Base-by-base conservation (phyloP, 1,140 invertebrate species). In the Drosophila triauraria region DNA sequence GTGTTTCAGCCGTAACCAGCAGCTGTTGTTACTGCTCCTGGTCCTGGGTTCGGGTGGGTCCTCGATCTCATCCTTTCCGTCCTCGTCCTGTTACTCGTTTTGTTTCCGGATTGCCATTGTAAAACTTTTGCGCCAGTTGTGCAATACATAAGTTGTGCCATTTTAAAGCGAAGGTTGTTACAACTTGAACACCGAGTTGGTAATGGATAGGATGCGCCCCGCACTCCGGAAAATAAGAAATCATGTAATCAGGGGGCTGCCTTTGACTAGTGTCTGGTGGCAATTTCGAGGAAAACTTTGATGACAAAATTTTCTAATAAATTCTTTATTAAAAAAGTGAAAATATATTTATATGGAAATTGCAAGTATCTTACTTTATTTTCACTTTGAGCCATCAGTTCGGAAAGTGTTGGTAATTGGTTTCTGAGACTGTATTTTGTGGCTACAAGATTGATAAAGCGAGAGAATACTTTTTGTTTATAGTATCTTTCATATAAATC, bases 81-180 rank as follows among this genome's bases (percentile, higher is more conserved):
- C 40, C 43, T 43, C 40, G 48, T 57, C 40, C 60, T 56, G 48
- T 78, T 46, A 58, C 60, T 75, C 44, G 60, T 60, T 54, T 46
- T 23, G 43, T 58, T 59, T 80, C 70, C 57, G 63, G 62, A 76
- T 75, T 82, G 74, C 27, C 67, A 74, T 72, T 67, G 69, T 82
- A 79, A 79, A 82, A 86, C 79, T 87, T 86, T 82, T 71, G 78
- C 74, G 81, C 71, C 62, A 78, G 56, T 82, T 85, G 74, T 68
- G 70, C 70, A 59, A 72, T 60, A 77, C 74, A 77, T 54, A 77
- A 77, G 63, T 78, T 77, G 50, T 47, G 72, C 40, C 40, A 54
- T 67, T 76, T 68, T 53, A 77, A 54, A 68, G 72, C 23, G 53
- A 77, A 76, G 47, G 44, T 54, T 65, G 44, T 59, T 59, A 47